Evolutionary conservation across 2,113 vertebrate genomes (phyloP).

Genomic region (Lampris incognitus): DNA sequence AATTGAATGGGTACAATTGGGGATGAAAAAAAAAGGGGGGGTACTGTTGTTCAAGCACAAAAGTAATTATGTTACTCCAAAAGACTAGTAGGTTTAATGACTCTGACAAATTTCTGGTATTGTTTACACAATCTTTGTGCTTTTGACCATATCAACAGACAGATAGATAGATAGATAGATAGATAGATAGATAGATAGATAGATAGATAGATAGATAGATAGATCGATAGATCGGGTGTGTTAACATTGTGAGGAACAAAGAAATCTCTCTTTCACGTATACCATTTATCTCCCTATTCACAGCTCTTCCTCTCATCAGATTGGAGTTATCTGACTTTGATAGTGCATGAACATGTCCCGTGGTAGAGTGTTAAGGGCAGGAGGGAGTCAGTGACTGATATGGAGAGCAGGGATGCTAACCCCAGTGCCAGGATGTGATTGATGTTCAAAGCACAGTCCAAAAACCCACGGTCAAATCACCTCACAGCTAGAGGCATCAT

Average conservation of each 20-base stretch:
- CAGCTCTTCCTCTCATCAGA: conserved; percentile 55
- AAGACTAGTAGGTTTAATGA: too few relatives aligned
- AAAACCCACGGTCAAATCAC: conserved; percentile 58
- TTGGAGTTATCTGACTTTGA: conserved; percentile 72
- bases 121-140: too few relatives aligned
- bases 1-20: too few relatives aligned
- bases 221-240: background rate
- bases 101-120: too few relatives aligned
- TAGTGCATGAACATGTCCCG: conserved; percentile 71
- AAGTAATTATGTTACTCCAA: too few relatives aligned
- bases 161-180: too few relatives aligned
- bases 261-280: background rate
- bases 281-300: conserved; percentile 12
- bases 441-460: conserved; percentile 75
- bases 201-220: too few relatives aligned
- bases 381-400: conserved; percentile 65
- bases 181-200: background rate
- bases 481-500: conserved; percentile 57
- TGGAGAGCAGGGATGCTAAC: conserved; percentile 34
- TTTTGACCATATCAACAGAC: too few relatives aligned
- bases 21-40: too few relatives aligned
- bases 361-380: conserved; percentile 59
- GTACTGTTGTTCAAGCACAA: too few relatives aligned
- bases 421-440: conserved; percentile 71
- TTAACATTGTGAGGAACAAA: conserved; percentile 15